phyloP scores from a whole-genome alignment of 1,140 invertebrate genomes.

The Acromyrmex echinatior region DNA sequence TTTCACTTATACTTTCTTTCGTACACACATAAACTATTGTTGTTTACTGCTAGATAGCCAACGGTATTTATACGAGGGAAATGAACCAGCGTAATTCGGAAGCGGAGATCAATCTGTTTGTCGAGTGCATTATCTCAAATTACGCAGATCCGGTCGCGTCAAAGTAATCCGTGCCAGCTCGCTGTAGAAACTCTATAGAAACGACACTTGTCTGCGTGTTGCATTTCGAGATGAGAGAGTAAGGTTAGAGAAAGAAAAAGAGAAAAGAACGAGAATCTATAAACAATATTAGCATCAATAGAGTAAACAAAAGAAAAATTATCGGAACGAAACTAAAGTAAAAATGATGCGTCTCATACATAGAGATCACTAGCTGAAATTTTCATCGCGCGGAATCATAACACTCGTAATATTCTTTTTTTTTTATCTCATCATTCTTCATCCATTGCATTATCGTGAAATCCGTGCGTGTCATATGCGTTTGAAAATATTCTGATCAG shows the following conservation, averaged over 20 bases:
- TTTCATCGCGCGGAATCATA: neutral
- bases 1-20: neutral
- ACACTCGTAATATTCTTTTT: neutral
- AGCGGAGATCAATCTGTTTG: slow-evolving; percentile 55
- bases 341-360: slow-evolving; percentile 54
- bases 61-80: slow-evolving; percentile 27
- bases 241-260: neutral
- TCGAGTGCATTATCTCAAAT: slow-evolving; percentile 61
- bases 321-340: slow-evolving; percentile 20
- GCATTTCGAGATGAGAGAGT: neutral
- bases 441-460: neutral
- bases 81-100: slow-evolving; percentile 24
- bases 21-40: neutral
- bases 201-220: slow-evolving; percentile 11
- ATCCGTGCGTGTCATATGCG: slow-evolving; percentile 11
- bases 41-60: neutral
- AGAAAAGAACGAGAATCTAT: neutral
- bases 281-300: slow-evolving; percentile 15
- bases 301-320: slow-evolving; percentile 17
- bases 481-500: neutral
- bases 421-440: neutral
- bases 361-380: slow-evolving; percentile 30
- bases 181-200: slow-evolving; percentile 6
- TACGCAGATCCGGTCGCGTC: slow-evolving; percentile 57
- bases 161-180: slow-evolving; percentile 44